Evolutionary conservation across 2,888 invertebrate species (phyloP), one percentile per base, ranked within the genome.

Genomic region (Scaptomyza cyrtandrae): DNA sequence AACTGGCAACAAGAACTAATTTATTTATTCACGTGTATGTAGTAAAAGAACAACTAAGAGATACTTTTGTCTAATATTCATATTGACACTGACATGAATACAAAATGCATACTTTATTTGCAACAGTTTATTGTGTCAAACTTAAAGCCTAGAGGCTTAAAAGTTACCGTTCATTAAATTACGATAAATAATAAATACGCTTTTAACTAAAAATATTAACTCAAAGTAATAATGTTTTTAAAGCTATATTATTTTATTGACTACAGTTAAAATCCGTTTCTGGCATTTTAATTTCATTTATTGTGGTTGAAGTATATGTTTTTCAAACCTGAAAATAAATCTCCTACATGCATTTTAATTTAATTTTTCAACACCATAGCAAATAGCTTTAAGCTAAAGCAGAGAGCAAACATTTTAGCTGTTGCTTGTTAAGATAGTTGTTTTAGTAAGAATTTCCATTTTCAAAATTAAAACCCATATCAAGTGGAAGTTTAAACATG

Each of bases 401-500:
- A 37, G n/a, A 6, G 19, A 27, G 10, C 48, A 19, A 43, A n/a
- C 10, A 35, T 19, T 29, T 49, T 19, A 16, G 14, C n/a, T 24
- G 10, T 9, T 13, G 31, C 24, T 2, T 27, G 6, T 44, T 16
- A 16, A 43, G 16, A 14, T 19, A 6, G n/a, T 16, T 48, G n/a
- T 24, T 4, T 24, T 24, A 24, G 24, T 24, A 24, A 24, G 24
- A 4, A 24, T 24, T 24, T 1, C 24, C 24, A 24, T 24, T 52
- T 41, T 6, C 3, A 37, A 16, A 31, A 43, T 46, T 57, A 49
- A 48, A 53, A 41, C 19, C 13, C 19, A 55, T 45, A 39, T 44
- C 54, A 31, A 58, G 48, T 39, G 44, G 3, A 46, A 33, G 7
- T 67, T 46, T 37, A 48, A 39, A 31, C 52, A n/a, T 10, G 33